Evolutionary conservation across 2,797 vertebrate species (phyloP).

Genomic region (Hoplostethus mediterraneus): DNA sequence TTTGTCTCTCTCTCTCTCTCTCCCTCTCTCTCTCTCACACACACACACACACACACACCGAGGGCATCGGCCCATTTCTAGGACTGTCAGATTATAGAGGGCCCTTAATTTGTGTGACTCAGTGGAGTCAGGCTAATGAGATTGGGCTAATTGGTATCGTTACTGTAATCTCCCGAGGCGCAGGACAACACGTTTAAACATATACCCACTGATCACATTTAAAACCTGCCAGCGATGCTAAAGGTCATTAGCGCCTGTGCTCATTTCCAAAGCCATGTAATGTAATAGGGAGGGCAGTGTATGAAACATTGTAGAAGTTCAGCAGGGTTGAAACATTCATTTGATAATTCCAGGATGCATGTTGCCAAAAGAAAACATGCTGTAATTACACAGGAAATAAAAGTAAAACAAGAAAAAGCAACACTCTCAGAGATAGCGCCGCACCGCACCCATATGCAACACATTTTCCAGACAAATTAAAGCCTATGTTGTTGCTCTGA

Average conservation of each 20-base stretch:
- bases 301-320: slow-evolving; percentile 74
- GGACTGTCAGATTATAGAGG: slow-evolving; percentile 79
- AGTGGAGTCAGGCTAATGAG: slow-evolving; percentile 86
- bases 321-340: slow-evolving; percentile 83
- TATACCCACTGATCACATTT: slow-evolving; percentile 82
- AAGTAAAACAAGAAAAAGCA: slow-evolving; percentile 72
- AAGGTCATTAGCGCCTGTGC: slow-evolving; percentile 85
- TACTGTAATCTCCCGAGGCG: slow-evolving; percentile 85
- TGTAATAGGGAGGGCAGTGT: slow-evolving; percentile 71
- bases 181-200: slow-evolving; percentile 82
- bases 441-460: slow-evolving; percentile 55
- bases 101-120: slow-evolving; percentile 81
- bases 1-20: slow-evolving; percentile 34
- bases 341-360: slow-evolving; percentile 84
- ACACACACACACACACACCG: slow-evolving; percentile 42
- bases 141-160: slow-evolving; percentile 88
- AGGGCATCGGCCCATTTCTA: slow-evolving; percentile 64
- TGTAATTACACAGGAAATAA: slow-evolving; percentile 78
- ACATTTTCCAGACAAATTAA: slow-evolving; percentile 77
- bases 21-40: slow-evolving; percentile 18
- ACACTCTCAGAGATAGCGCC: slow-evolving; percentile 65
- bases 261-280: slow-evolving; percentile 71
- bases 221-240: slow-evolving; percentile 83
- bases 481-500: slow-evolving; percentile 64
- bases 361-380: slow-evolving; percentile 82